phyloP scores from a whole-genome alignment of 2,888 invertebrate genomes.

The Drosophila affinis region DNA sequence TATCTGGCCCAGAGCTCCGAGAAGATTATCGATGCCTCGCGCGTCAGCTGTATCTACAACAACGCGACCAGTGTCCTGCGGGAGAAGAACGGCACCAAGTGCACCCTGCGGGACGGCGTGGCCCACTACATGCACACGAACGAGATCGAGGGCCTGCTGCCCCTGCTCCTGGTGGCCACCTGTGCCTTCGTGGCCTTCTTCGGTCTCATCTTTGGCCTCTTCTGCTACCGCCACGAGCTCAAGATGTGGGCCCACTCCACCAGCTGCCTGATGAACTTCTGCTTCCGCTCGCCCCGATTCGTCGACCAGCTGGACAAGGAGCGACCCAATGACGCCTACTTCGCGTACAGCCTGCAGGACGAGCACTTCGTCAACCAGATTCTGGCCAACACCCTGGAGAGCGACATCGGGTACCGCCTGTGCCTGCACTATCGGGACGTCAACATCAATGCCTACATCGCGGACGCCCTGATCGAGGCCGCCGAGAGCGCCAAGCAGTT shows the following conservation, averaged over 20 bases:
- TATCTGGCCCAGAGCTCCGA: constrained; percentile 92
- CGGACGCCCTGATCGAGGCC: constrained; percentile 96
- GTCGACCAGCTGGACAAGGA: constrained; percentile 87
- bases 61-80: constrained; percentile 89
- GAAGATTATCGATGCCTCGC: constrained; percentile 91
- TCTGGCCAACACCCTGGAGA: constrained; percentile 93
- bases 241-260: constrained; percentile 94
- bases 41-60: constrained; percentile 90
- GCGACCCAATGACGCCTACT: constrained; percentile 95
- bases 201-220: constrained; percentile 90
- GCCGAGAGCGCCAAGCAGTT: constrained; percentile 95
- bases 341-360: constrained; percentile 97
- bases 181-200: constrained; percentile 91
- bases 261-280: constrained; percentile 93
- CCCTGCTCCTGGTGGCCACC: constrained; percentile 90
- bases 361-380: constrained; percentile 95
- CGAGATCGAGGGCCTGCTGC: constrained; percentile 91
- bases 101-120: constrained; percentile 89
- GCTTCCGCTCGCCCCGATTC: constrained; percentile 92
- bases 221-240: constrained; percentile 92
- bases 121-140: constrained; percentile 88
- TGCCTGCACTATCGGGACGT: constrained; percentile 96
- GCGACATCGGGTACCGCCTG: constrained; percentile 92
- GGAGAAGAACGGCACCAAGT: constrained; percentile 91
- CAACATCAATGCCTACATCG: constrained; percentile 93